Percentiles rank a stretch among this genome's conserved stretches.
Conservation (phyloP, 2,888 invertebrate genomes). For the Plagodis dolabraria region DNA sequence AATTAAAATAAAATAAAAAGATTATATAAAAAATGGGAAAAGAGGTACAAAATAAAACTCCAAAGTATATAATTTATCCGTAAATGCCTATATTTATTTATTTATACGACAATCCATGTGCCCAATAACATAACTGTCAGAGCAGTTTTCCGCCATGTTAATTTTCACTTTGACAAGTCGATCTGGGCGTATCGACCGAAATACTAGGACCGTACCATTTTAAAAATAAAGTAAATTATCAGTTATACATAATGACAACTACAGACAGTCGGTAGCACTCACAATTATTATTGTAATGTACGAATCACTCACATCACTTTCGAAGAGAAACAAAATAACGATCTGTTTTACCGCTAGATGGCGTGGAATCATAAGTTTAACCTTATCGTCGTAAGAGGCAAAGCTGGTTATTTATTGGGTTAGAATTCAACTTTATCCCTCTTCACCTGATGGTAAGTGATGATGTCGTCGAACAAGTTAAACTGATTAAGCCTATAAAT, state of each 20-base stretch:
- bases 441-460: too few relatives aligned
- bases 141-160: neutral
- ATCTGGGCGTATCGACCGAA: neutral
- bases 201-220: neutral
- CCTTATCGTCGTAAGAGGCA: too few relatives aligned
- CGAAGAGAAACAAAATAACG: too few relatives aligned
- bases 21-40: neutral
- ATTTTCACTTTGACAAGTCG: neutral
- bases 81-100: constrained; percentile 77
- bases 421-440: too few relatives aligned
- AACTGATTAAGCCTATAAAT: too few relatives aligned
- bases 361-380: too few relatives aligned
- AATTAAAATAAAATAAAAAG: neutral
- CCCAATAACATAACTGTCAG: constrained; percentile 37
- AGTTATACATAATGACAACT: neutral
- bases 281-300: neutral
- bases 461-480: too few relatives aligned
- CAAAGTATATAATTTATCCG: constrained; percentile 60
- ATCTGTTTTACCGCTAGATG: too few relatives aligned
- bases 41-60: constrained; percentile 33
- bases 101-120: constrained; percentile 64
- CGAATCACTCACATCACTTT: neutral
- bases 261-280: neutral
- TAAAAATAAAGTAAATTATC: neutral
- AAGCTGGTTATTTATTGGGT: too few relatives aligned